Percentiles rank a stretch among this genome's conserved stretches.
These are phyloP conservation scores for Anguilla japonica DNA, from an alignment of 2,113 vertebrate genomes.

Conservation along the genomic window DNA sequence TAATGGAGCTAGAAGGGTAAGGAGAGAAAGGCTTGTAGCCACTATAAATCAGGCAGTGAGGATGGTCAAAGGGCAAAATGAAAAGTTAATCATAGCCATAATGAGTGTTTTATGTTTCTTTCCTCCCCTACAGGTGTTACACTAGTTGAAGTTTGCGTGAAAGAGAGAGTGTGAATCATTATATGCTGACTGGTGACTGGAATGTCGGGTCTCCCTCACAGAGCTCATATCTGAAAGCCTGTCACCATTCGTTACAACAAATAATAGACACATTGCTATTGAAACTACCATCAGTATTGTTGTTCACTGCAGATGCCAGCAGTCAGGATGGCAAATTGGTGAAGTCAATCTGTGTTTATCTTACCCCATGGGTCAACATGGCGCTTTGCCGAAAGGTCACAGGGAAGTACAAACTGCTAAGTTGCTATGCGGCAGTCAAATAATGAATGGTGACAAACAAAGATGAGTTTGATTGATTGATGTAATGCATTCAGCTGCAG, in stretches of 20 bases:
- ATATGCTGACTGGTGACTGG: neutral
- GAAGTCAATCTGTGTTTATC: neutral
- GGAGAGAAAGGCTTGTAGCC: constrained; percentile 24
- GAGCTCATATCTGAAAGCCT: neutral
- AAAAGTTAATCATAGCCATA: constrained; percentile 59
- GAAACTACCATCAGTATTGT: neutral
- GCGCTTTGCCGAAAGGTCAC: neutral
- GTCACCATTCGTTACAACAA: neutral
- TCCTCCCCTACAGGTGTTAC: neutral
- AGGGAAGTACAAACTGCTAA: neutral
- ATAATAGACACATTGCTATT: neutral
- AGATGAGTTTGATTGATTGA: neutral
- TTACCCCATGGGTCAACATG: neutral
- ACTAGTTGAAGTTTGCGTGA: neutral
- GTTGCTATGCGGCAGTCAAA: neutral
- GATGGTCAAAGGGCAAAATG: constrained; percentile 48
- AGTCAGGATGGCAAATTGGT: neutral
- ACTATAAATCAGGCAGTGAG: constrained; percentile 53
- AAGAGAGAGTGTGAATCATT: neutral
- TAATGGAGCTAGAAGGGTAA: constrained; percentile 35
- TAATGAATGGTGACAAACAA: neutral
- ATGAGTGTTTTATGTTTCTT: constrained; percentile 43
- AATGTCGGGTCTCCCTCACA: neutral
- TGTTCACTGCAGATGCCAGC: neutral
- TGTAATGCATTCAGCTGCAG: neutral